These are phyloP conservation scores for Sebastes reedi DNA, from an alignment of 2,797 vertebrate genomes.

Conservation along the genomic window DNA sequence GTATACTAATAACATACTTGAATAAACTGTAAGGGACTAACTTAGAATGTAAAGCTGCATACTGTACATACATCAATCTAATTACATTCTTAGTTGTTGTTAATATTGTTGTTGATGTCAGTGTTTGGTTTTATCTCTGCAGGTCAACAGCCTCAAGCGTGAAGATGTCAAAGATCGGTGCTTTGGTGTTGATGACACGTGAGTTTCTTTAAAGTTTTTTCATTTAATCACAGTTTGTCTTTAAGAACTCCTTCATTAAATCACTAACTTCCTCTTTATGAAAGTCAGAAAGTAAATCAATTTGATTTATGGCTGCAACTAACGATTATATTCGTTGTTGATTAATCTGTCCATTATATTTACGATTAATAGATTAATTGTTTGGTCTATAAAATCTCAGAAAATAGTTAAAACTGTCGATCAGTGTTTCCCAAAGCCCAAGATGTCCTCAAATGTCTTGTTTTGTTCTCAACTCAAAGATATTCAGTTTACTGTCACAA, in stretches of 20 bases:
- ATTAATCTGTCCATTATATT: too few species aligned
- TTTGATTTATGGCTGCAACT: too few species aligned
- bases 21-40: neutral
- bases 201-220: slow-evolving; percentile 39
- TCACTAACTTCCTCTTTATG: neutral
- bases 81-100: neutral
- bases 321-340: too few species aligned
- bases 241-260: neutral
- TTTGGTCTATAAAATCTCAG: too few species aligned
- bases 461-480: too few species aligned
- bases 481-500: too few species aligned
- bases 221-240: neutral
- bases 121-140: neutral
- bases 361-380: too few species aligned
- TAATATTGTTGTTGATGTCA: neutral
- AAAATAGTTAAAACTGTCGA: too few species aligned
- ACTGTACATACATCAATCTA: neutral
- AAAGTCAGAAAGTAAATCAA: neutral
- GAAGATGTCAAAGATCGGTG: slow-evolving; percentile 78
- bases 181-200: slow-evolving; percentile 76
- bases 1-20: too few species aligned
- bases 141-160: slow-evolving; percentile 49
- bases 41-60: neutral
- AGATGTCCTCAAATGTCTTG: too few species aligned
- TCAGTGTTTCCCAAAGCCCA: too few species aligned